Base-by-base conservation (phyloP, 2,888 invertebrate species). In the Drosophila meridionalis region DNA sequence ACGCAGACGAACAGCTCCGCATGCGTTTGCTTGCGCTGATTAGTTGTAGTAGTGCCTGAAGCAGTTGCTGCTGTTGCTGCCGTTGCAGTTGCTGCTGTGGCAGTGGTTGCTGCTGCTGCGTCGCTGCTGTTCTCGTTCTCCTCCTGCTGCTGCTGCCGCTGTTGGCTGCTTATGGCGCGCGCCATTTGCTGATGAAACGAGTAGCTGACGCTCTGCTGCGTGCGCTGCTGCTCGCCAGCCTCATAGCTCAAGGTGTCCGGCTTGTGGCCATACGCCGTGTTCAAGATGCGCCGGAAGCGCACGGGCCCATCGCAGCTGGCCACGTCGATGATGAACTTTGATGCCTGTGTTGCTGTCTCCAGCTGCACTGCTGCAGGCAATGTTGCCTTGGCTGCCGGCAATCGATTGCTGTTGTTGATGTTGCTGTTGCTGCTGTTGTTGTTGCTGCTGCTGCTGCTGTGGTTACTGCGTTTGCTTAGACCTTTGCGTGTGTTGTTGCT, bases 261-360 rank as follows among this genome's bases (percentile, higher is more conserved):
- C 92, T 74, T 93, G 43, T 92, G 92, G 3, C 93, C 95, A 94
- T 97, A 98, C 69, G 97, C 97, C 58, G 95, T 95, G 93, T 98
- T 98, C 3, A 97, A 94, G 3, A 98, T 97, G 2, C 98, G 94
- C 84, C 97, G 97, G 93, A 98, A 97, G 34, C 96, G 94, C 0
- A 98, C 97, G 0, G 98, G 98, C 0, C 98, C 98, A 92, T 98
- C 98, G 93, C 98, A 98, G 75, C 96, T 97, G 0, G 98, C 98
- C n/a, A 98, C 95, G 92, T 98, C 98, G 71, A 97, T 93, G 2
- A 97, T 95, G 0, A 96, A 95, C 90, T 95, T 95, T 4, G 85
- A 62, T 4, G 76, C 53, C 3, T 67, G 47, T 6, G 75, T 40
- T 14, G 77, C 60, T 55, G 78, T 57, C 40, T 83, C 81, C 61